Evolutionary conservation across 2,797 vertebrate genomes (phyloP), one percentile per base, ranked within the genome.

Genomic region (Crax fasciolata): DNA sequence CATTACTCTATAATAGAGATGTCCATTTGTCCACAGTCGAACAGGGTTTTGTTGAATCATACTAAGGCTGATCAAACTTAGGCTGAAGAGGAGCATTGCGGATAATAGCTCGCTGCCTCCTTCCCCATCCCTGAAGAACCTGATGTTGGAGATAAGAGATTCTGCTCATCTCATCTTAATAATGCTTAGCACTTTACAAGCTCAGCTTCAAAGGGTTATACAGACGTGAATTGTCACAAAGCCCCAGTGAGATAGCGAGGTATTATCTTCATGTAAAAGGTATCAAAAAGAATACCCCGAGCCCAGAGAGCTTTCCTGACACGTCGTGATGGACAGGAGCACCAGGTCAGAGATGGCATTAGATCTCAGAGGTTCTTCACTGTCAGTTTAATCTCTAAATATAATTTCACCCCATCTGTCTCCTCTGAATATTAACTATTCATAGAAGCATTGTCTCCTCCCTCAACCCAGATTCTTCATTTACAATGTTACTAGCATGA

Each of bases 101-200:
- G 76, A 95, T 93, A 95, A 96, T 63, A 92, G 89, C 91, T 87
- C 84, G 61, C 67, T 90, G 91, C 63, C 83, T 96, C 87, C 88
- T 95, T 87, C 91, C 57, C 77, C 46, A 91, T 77, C 71, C 89
- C 87, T 54, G 86, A 94, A 95, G 93, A 94, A 94, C 91, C 14
- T 86, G 85, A 96, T 94, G 91, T 84, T 72, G 94, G 74, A 94
- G 94, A 90, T 94, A 94, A 94, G 93, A 96, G 67, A 95, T 79
- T 92, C 77, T 90, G 91, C 94, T 93, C 91, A 93, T 87, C 95
- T 93, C 91, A 93, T 91, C 93, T 93, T 87, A 91, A 89, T 95
- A 96, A 95, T 87, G 87, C 80, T 91, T 91, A 93, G 87, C 94
- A 93, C 94, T 96, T 90, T 93, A 91, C 80, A 94, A 94, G 85